Base-by-base conservation (phyloP, 2,888 invertebrate genomes). In the Ophraella communa region DNA sequence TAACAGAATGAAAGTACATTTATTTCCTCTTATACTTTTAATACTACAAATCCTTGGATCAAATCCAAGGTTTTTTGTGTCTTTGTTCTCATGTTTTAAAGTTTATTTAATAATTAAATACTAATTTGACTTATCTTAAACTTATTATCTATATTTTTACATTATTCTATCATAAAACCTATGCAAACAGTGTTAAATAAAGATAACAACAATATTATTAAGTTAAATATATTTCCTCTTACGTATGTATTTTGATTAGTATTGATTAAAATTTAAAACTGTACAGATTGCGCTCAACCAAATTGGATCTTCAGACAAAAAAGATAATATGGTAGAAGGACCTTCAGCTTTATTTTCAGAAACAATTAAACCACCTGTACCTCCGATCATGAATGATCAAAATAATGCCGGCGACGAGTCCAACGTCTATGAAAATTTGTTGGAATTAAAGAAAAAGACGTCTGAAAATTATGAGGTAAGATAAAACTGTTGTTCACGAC, bases 221-320 rank as follows among this genome's bases (percentile, higher is more conserved):
- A 7, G 11, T 39, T 39, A 17, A 5, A 17, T 14, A 1, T 14
- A 17, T 14, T 39, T 1, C 5, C 7, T 35, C 5, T 4, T 14
- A 11, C 18, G 4, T 21, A 35, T 21, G 4, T n/a, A 27, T 21
- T n/a, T 33, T 30, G 27, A 30, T 7, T 33, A 27, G n/a, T 18
- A 35, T 54, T 21, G 39, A 17, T 14, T 14, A 17, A 7, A 17
- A 17, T 39, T 54, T 21, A 21, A 30, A 45, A 20, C 11, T 44
- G 21, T 47, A 47, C 18, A 59, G 51, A 84, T 91, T 17, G 85
- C 88, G 1, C 79, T 90, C 17, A 81, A 78, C 65, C 74, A 74
- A 35, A 57, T 71, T 1, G 65, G 66, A 4, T 69, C 69, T 8
- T 62, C 65, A 30, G 56, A 65, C 1, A 30, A 62, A 42, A 62